Conservation (phyloP, 1,140 invertebrate species). For the Elymnias hypermnestra region DNA sequence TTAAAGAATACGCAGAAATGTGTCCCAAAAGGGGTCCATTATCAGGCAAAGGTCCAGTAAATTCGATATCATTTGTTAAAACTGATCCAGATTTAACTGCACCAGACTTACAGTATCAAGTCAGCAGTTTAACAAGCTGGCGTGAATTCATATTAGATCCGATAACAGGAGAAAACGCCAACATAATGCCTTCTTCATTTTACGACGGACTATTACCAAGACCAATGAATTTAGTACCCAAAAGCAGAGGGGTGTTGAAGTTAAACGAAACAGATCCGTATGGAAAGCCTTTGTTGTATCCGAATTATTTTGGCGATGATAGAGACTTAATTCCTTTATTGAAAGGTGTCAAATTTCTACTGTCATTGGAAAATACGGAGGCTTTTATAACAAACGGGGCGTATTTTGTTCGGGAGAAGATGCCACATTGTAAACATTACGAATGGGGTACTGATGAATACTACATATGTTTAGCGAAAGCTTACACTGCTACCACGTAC, state of each 20-base stretch:
- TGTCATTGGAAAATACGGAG: conserved; percentile 48
- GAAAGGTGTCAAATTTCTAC: conserved; percentile 27
- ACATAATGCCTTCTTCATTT: conserved; percentile 25
- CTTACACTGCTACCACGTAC: conserved; percentile 81
- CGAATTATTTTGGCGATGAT: conserved; percentile 83
- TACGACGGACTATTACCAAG: conserved; percentile 23
- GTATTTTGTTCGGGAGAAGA: conserved; percentile 72
- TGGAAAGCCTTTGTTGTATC: conserved; percentile 85
- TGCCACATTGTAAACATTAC: conserved; percentile 79
- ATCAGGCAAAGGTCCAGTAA: conserved; percentile 64
- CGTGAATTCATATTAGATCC: conserved; percentile 25
- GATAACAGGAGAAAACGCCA: conserved; percentile 10
- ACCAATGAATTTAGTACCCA: conserved; percentile 31
- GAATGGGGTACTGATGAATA: conserved; percentile 81
- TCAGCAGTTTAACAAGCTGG: conserved; percentile 10
- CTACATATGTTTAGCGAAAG: conserved; percentile 81
- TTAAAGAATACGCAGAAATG: conserved; percentile 20
- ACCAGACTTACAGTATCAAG: conserved; percentile 78
- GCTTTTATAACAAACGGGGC: conserved; percentile 78
- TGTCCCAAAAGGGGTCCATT: conserved; percentile 54
- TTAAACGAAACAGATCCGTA: conserved; percentile 81
- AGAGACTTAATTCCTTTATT: conserved; percentile 78
- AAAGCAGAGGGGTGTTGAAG: conserved; percentile 81
- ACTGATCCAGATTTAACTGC: conserved; percentile 56
- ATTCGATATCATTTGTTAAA: conserved; percentile 68